Percentiles rank a stretch among this genome's conserved stretches.
phyloP scores from a whole-genome alignment of 2,113 vertebrate species.

The Boleophthalmus pectinirostris region DNA sequence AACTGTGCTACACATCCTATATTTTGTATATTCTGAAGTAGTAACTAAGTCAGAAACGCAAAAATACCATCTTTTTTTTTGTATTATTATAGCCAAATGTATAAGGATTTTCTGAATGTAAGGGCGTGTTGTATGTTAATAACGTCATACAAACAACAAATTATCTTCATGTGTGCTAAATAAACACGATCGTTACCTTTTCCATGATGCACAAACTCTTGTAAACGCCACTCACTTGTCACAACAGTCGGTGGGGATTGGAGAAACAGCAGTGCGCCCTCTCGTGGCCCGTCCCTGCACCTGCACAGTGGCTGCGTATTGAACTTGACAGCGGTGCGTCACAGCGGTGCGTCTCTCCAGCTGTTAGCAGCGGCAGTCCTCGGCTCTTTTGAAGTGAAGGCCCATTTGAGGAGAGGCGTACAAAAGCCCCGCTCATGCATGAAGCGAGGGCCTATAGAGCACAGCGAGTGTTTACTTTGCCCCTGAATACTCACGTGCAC shows the following conservation, averaged over 20 bases:
- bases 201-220: background rate
- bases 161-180: too few species aligned
- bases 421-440: slow-evolving; percentile 48
- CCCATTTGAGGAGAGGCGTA: slow-evolving; percentile 32
- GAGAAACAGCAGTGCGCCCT: slow-evolving; percentile 25
- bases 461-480: slow-evolving; percentile 17
- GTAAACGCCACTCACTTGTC: background rate
- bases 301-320: slow-evolving; percentile 45
- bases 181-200: too few species aligned
- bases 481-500: slow-evolving; percentile 4
- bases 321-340: slow-evolving; percentile 52
- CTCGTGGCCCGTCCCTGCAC: slow-evolving; percentile 26
- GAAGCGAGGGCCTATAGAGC: slow-evolving; percentile 23
- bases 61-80: too few species aligned
- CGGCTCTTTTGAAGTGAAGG: slow-evolving; percentile 43
- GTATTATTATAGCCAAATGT: too few species aligned
- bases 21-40: too few species aligned
- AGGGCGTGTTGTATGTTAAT: too few species aligned
- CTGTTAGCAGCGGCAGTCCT: slow-evolving; percentile 56
- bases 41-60: too few species aligned
- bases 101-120: too few species aligned
- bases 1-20: too few species aligned
- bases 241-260: background rate
- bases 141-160: too few species aligned
- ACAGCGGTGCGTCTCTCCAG: slow-evolving; percentile 45